Base-by-base conservation (phyloP, 2,113 vertebrate species). In the Progne subis region DNA sequence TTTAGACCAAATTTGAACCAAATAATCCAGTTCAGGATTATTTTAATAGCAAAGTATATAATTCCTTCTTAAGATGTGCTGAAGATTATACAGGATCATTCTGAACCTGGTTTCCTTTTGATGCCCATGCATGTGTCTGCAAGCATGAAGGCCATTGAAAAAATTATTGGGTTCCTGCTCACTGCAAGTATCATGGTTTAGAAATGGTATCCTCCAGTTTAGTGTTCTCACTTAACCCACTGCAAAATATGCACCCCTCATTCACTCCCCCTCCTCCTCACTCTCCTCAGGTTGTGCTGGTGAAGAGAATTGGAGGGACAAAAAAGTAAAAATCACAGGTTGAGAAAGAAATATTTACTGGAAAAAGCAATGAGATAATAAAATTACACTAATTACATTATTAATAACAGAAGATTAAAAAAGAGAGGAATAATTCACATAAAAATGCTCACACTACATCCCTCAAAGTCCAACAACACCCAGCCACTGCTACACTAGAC, bases 181-280 rank as follows among this genome's bases (percentile, higher is more conserved):
- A 16, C 15, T 59, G 20, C 16, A n/a, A 23, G 10, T n/a, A 13
- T 46, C 0, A 0, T 61, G 12, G 47, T 70, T 87, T 61, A 53
- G 15, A 23, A 53, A 32, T n/a, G 8, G 23, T n/a, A 16, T 53
- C 53, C 24, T 78, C 23, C 56, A n/a, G 14, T 19, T 24, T 8
- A n/a, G 23, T 13, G 23, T 6, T 53, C 39, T 26, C 47, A 24
- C 12, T 39, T 15, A 86, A 69, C 39, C 9, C 15, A 32, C 39
- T 60, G 32, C 26, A 68, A 52, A 44, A 18, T 37, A 44, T 14
- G 7, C 5, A 5, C 5, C 4, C 12, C 3, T 77, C 1, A 0
- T 24, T 76, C 34, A 50, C 16, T 49, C 12, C 29, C 5, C 6
- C 16, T 18, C 10, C 26, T 46, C 8, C 21, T 70, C n/a, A 8